Evolutionary conservation across 2,888 invertebrate genomes (phyloP).

Genomic region (Habrosyne pyritoides): DNA sequence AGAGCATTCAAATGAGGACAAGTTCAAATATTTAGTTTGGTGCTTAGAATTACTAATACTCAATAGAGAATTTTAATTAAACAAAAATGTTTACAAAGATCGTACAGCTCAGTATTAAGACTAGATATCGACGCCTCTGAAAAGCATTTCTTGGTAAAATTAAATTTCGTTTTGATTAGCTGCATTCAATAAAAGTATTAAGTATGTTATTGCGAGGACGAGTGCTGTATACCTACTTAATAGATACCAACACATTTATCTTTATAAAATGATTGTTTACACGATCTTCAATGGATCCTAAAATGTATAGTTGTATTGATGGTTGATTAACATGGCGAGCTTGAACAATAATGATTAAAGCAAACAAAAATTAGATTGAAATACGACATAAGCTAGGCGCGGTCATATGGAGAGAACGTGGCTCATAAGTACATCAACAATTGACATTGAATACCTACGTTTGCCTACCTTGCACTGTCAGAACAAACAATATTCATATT

Average conservation of each 20-base stretch:
- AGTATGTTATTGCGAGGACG: too few relatives aligned
- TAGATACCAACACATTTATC: conserved; percentile 8
- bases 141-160: too few relatives aligned
- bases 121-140: too few relatives aligned
- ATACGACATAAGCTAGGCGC: conserved; percentile 28
- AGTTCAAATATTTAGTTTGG: too few relatives aligned
- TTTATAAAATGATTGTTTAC: conserved; percentile 18
- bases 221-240: background rate
- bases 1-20: too few relatives aligned
- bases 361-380: conserved; percentile 28
- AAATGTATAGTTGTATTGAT: conserved; percentile 32
- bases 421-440: background rate
- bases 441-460: conserved; percentile 2
- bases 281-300: conserved; percentile 22
- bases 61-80: too few relatives aligned
- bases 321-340: conserved; percentile 18
- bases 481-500: conserved; percentile 24
- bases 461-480: background rate
- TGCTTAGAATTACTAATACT: too few relatives aligned
- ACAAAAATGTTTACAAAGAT: too few relatives aligned
- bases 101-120: too few relatives aligned
- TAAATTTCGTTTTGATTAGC: too few relatives aligned
- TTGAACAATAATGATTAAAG: conserved; percentile 33
- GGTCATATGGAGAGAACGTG: conserved; percentile 25
- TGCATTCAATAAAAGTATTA: too few relatives aligned